Percentiles rank a stretch among this genome's conserved stretches.
phyloP scores from a whole-genome alignment of 1,140 invertebrate species.

The Gonioctena quinquepunctata region DNA sequence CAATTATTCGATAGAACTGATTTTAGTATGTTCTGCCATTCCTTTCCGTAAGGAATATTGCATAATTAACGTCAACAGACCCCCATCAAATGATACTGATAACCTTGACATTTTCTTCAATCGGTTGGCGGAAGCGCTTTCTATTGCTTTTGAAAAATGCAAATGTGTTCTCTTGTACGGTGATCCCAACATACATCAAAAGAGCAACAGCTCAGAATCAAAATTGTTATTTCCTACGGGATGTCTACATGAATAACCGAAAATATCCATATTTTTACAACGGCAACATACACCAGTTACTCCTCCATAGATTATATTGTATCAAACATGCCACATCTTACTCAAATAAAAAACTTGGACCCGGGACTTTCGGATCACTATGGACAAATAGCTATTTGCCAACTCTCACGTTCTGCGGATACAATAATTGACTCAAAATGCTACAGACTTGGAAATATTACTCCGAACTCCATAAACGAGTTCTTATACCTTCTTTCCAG shows the following conservation, averaged over 20 bases:
- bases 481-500: background rate
- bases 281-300: background rate
- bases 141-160: too few species aligned
- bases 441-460: background rate
- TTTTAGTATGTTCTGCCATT: background rate
- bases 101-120: too few species aligned
- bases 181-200: background rate
- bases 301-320: background rate
- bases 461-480: background rate
- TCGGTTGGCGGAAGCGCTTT: too few species aligned
- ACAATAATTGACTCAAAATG: background rate
- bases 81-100: too few species aligned
- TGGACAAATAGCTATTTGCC: background rate
- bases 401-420: background rate
- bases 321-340: background rate
- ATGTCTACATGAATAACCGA: background rate
- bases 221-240: background rate
- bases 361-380: background rate
- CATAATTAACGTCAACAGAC: too few species aligned
- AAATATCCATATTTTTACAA: background rate
- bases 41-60: background rate
- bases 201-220: background rate
- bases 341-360: background rate
- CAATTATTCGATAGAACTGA: background rate
- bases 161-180: background rate